phyloP scores from a whole-genome alignment of 2,797 vertebrate species.

The Sebastes elongatus region DNA sequence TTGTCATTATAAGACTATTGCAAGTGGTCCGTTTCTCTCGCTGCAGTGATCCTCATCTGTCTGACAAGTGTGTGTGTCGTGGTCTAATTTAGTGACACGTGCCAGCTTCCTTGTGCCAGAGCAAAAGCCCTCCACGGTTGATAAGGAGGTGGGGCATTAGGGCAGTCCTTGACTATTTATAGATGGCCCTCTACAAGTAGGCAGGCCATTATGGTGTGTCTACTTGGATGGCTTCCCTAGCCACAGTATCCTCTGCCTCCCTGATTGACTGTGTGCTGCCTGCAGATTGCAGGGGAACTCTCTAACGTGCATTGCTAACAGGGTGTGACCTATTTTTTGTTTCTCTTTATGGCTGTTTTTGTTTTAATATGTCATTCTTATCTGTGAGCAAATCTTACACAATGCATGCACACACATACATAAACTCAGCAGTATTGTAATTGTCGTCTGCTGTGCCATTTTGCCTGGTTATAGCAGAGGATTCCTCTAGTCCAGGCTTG shows the following conservation, averaged over 20 bases:
- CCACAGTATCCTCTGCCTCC: constrained; percentile 45
- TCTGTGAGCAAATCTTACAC: neutral
- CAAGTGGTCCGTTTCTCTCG: neutral
- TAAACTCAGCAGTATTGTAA: neutral
- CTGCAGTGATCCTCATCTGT: neutral
- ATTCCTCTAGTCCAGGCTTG: constrained; percentile 3
- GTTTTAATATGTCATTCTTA: constrained; percentile 12
- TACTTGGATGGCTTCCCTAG: constrained; percentile 62
- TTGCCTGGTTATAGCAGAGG: neutral
- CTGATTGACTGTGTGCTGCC: constrained; percentile 35
- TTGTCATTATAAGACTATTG: neutral
- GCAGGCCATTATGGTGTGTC: constrained; percentile 72
- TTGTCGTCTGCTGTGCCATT: neutral
- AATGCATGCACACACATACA: neutral
- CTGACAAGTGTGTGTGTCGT: constrained; percentile 23
- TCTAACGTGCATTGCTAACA: constrained; percentile 16
- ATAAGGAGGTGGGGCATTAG: constrained; percentile 73
- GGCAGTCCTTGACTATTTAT: constrained; percentile 84
- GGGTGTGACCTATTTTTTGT: constrained; percentile 18
- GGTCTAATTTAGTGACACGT: constrained; percentile 66
- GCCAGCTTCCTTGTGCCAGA: constrained; percentile 59
- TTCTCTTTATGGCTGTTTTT: neutral
- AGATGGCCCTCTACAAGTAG: constrained; percentile 70
- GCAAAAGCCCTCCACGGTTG: constrained; percentile 66
- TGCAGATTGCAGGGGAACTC: constrained; percentile 33